Percentiles rank a stretch among this genome's conserved stretches.
Conservation (phyloP, 2,113 vertebrate species). For the Protobothrops flavoviridis region DNA sequence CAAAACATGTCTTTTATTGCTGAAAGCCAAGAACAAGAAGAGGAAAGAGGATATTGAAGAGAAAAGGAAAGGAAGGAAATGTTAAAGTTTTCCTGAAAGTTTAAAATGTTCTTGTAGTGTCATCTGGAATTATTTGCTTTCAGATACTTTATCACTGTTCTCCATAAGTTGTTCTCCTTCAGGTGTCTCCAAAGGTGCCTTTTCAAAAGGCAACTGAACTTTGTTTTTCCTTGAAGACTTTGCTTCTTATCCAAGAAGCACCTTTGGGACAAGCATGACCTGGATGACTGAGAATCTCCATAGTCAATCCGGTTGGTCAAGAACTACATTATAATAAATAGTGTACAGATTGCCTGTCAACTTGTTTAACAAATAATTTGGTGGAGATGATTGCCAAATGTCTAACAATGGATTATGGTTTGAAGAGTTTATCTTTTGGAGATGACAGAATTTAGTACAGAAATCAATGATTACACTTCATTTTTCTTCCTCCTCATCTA, state of each 20-base stretch:
- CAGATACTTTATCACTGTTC: background rate
- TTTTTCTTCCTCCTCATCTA: slow-evolving; percentile 54
- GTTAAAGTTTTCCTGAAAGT: background rate
- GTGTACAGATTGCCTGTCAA: slow-evolving; percentile 1
- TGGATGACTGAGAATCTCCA: background rate
- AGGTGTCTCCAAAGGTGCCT: background rate
- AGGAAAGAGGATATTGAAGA: background rate
- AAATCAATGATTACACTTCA: slow-evolving; percentile 62
- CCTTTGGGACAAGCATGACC: background rate
- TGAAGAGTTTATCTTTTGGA: slow-evolving; percentile 45
- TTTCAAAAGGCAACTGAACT: background rate
- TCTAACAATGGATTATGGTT: slow-evolving; percentile 34
- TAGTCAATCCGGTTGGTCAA: background rate
- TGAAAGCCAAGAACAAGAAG: background rate
- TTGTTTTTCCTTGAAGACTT: background rate
- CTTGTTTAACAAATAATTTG: slow-evolving; percentile 7
- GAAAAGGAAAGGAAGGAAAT: background rate
- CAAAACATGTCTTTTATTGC: background rate
- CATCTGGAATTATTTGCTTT: background rate
- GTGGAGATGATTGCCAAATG: slow-evolving; percentile 22
- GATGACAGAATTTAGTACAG: slow-evolving; percentile 59
- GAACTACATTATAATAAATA: background rate
- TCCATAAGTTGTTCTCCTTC: background rate
- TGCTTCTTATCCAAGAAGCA: background rate
- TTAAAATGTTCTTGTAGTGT: background rate